These are phyloP conservation scores for Diceros bicornis DNA, from an alignment of 2,797 vertebrate genomes.

Conservation along the genomic window DNA sequence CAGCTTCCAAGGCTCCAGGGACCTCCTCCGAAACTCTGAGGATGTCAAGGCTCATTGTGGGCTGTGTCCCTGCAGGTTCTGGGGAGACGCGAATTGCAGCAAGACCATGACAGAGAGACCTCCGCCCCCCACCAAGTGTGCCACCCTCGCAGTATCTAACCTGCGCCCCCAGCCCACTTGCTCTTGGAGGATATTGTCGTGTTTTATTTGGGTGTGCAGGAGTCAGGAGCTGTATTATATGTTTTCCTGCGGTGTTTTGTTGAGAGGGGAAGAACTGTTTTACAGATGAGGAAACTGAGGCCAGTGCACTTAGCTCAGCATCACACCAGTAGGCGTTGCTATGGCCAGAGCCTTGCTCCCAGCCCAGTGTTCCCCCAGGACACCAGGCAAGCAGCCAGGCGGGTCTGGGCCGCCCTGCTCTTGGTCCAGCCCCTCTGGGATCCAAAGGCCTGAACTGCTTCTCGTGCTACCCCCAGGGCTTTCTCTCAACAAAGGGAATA, in stretches of 20 bases:
- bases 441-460: background rate
- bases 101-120: background rate
- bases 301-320: background rate
- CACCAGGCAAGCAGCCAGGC: too few relatives aligned
- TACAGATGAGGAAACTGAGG: background rate
- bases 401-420: background rate
- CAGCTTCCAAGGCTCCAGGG: background rate
- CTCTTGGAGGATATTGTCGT: background rate
- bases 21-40: background rate
- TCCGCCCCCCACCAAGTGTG: rapidly evolving
- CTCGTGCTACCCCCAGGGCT: too few relatives aligned
- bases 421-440: background rate
- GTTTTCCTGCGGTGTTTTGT: background rate
- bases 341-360: background rate
- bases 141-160: background rate
- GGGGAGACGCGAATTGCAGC: background rate
- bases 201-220: background rate
- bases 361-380: background rate
- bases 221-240: background rate
- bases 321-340: background rate
- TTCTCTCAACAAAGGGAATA: background rate
- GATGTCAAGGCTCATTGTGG: background rate
- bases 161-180: rapidly evolving
- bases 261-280: background rate
- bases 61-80: background rate